A percentile compares a stretch with the other conserved stretches of the same genome.
Conservation (phyloP, 2,888 invertebrate species). For the Himalopsyche kuldschensis region DNA sequence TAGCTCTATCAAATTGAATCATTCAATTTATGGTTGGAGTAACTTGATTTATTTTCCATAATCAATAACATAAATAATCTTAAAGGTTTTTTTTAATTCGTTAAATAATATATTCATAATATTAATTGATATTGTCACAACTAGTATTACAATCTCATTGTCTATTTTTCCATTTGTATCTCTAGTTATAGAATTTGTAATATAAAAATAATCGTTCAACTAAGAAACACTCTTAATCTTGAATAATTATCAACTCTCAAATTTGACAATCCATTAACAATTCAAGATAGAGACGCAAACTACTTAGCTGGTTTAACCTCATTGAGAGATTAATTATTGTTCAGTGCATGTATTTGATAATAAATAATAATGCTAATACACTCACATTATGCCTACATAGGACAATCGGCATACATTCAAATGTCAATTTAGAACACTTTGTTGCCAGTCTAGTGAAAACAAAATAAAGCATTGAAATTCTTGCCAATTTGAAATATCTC, state of each 20-base stretch:
- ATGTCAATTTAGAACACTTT: neutral
- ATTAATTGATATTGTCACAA: conserved; percentile 2
- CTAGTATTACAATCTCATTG: conserved; percentile 4
- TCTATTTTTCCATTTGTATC: conserved; percentile 18
- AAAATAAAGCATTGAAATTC: neutral
- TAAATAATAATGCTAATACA: neutral
- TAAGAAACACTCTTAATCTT: neutral
- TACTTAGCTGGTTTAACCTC: neutral
- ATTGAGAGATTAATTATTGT: neutral
- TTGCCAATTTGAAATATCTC: neutral
- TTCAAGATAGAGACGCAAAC: neutral
- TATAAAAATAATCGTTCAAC: neutral
- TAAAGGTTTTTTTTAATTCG: neutral
- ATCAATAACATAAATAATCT: neutral
- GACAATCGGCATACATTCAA: neutral
- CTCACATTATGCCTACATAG: neutral
- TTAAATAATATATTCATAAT: neutral
- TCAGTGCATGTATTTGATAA: neutral
- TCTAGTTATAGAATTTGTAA: conserved; percentile 3
- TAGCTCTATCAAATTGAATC: neutral
- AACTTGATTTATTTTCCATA: neutral
- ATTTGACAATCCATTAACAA: neutral
- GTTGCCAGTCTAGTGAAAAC: neutral
- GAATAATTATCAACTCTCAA: neutral
- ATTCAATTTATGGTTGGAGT: neutral